Conservation (phyloP, 2,113 vertebrate species). For the Saimiri boliviensis region DNA sequence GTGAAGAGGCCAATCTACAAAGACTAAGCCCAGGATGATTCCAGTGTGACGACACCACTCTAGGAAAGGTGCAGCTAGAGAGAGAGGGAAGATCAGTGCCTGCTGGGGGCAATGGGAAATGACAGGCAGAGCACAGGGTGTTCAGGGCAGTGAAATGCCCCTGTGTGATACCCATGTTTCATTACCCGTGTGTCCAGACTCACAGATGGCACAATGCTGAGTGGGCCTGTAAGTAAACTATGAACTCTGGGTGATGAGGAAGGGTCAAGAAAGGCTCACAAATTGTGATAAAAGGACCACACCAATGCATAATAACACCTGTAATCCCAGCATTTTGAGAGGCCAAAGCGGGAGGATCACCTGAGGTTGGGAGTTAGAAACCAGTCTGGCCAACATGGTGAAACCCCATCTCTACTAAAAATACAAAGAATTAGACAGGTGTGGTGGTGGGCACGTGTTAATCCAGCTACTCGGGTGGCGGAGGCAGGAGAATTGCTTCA, state of each 20-base stretch:
- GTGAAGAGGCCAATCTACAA: not conserved
- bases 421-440: too few species aligned
- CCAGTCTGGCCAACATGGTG: too few species aligned
- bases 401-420: too few species aligned
- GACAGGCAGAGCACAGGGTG: not conserved
- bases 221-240: not conserved
- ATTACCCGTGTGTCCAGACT: not conserved
- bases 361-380: too few species aligned
- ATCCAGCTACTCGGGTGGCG: too few species aligned
- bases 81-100: not conserved
- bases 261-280: not conserved
- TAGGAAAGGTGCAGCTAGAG: not conserved
- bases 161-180: not conserved
- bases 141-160: not conserved
- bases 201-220: not conserved
- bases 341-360: too few species aligned
- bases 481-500: too few species aligned
- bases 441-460: too few species aligned
- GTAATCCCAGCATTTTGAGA: too few species aligned
- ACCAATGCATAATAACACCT: not conserved
- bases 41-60: not conserved
- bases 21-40: not conserved
- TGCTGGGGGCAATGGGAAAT: too few species aligned
- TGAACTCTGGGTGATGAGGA: not conserved
- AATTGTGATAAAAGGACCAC: not conserved